Conservation (phyloP, 2,113 vertebrate genomes). For the Rattus rattus region DNA sequence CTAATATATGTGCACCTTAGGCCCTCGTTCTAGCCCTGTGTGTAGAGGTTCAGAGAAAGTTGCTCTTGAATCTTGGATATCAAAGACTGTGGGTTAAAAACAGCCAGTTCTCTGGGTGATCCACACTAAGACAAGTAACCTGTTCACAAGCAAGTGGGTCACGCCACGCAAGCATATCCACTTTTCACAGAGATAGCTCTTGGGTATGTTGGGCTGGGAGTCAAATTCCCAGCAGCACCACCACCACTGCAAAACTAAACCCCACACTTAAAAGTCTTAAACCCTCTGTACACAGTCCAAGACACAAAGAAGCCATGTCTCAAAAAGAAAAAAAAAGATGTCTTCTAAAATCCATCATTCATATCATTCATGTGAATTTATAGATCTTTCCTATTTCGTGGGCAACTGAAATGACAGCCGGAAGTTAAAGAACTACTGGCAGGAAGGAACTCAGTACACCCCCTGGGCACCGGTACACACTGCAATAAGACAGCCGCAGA, state of each 20-base stretch:
- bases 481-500: not conserved
- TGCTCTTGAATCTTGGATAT: too few relatives aligned
- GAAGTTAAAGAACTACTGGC: not conserved
- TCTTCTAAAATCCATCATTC: not conserved
- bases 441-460: not conserved
- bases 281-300: not conserved
- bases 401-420: not conserved
- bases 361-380: not conserved
- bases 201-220: too few relatives aligned
- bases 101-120: not conserved
- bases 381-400: not conserved
- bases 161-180: accelerated
- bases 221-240: not conserved
- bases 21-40: accelerated
- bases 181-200: not conserved
- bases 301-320: not conserved
- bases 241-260: not conserved
- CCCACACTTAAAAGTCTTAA: not conserved
- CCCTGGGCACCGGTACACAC: not conserved
- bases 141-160: not conserved
- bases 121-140: not conserved
- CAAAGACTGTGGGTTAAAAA: not conserved
- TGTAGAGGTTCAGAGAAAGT: not conserved
- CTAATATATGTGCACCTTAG: accelerated
- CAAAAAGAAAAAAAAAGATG: not conserved